These are phyloP conservation scores for Stenolophus ochropezus DNA, from an alignment of 2,888 invertebrate species.

Conservation along the genomic window DNA sequence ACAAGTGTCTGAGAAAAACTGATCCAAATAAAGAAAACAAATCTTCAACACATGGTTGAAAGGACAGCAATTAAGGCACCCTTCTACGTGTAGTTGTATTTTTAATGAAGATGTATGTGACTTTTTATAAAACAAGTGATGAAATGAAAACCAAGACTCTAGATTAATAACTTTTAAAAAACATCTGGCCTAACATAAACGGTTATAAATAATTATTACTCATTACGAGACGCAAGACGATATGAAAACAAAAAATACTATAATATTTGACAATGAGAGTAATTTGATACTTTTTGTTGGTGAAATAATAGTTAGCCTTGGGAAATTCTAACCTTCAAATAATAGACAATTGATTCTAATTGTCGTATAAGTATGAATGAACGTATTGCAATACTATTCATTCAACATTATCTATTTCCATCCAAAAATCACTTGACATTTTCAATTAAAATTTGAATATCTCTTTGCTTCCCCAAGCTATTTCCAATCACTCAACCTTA, in stretches of 20 bases:
- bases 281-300: not conserved
- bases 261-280: not conserved
- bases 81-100: conserved; percentile 12
- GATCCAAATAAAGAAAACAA: not conserved
- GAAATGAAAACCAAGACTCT: conserved; percentile 22
- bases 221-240: conserved; percentile 16
- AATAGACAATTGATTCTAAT: not conserved
- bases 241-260: not conserved
- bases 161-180: conserved; percentile 34
- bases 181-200: conserved; percentile 23
- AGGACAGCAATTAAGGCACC: conserved; percentile 33
- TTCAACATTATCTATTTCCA: too few species aligned
- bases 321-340: conserved; percentile 8
- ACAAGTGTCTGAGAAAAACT: not conserved
- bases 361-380: not conserved
- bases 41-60: conserved; percentile 21
- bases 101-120: conserved; percentile 34
- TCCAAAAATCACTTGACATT: too few species aligned
- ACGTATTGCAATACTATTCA: conserved; percentile 7
- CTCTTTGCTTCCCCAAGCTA: too few species aligned
- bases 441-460: too few species aligned
- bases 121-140: conserved; percentile 35
- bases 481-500: too few species aligned
- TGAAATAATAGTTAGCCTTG: not conserved
- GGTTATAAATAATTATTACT: conserved; percentile 46